These are phyloP conservation scores for Parus major DNA, from an alignment of 2,113 vertebrate species.

Conservation along the genomic window DNA sequence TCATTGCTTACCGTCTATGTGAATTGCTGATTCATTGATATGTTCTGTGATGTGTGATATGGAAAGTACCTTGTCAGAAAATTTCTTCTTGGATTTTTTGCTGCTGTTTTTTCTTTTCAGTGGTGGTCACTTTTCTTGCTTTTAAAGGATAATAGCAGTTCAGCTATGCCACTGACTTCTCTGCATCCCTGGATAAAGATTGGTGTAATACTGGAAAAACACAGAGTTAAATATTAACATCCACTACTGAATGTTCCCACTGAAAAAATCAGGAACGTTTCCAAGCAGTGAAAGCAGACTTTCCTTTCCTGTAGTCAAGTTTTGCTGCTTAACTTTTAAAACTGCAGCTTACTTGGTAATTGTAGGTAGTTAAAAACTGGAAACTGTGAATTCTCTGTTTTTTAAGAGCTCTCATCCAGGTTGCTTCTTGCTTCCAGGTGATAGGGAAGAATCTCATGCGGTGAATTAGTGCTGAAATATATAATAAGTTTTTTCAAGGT, in stretches of 20 bases:
- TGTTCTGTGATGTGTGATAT: neutral
- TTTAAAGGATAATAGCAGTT: neutral
- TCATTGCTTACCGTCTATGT: neutral
- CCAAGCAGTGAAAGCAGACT: slow-evolving; percentile 39
- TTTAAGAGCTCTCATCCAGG: neutral
- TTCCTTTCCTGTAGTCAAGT: slow-evolving; percentile 21
- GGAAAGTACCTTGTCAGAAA: neutral
- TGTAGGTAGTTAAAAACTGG: neutral
- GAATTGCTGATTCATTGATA: neutral
- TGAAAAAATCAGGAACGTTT: slow-evolving; percentile 28
- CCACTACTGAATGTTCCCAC: neutral
- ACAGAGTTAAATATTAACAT: slow-evolving; percentile 57
- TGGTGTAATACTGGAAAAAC: slow-evolving; percentile 39
- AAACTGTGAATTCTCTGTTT: neutral
- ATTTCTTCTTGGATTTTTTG: neutral
- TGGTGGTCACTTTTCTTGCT: neutral
- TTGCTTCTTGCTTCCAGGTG: neutral
- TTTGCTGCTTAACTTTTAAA: neutral
- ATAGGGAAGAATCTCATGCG: neutral
- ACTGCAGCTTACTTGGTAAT: neutral
- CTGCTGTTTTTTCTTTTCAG: neutral
- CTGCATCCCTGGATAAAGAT: neutral
- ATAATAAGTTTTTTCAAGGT: neutral
- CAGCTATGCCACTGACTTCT: neutral
- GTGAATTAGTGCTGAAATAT: neutral